phyloP scores from a whole-genome alignment of 2,888 invertebrate genomes.

The Lamproptera curius region DNA sequence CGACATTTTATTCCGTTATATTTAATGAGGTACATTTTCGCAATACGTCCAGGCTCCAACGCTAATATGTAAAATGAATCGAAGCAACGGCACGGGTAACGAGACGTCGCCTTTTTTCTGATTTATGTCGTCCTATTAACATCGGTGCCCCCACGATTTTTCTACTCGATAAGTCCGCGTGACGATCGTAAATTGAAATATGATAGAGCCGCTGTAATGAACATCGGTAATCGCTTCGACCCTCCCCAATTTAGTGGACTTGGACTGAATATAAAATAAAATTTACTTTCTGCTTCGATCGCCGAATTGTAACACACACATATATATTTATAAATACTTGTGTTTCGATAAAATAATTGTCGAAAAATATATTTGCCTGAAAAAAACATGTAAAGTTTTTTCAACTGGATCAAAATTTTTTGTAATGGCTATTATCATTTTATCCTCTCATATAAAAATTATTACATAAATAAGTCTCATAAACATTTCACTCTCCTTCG shows the following conservation, averaged over 20 bases:
- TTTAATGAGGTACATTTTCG: constrained; percentile 14
- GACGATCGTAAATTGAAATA: constrained; percentile 78
- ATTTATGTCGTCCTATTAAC: constrained; percentile 58
- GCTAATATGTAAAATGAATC: constrained; percentile 41
- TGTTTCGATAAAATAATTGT: no score
- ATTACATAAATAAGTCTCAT: no score
- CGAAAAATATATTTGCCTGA: no score
- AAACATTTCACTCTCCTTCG: not conserved
- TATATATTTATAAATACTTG: no score
- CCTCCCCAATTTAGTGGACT: constrained; percentile 33
- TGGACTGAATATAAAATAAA: not conserved
- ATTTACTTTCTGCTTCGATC: no score
- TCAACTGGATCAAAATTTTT: not conserved
- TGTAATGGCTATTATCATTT: not conserved
- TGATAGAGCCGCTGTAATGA: constrained; percentile 75
- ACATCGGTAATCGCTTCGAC: constrained; percentile 61
- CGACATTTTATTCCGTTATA: constrained; percentile 27
- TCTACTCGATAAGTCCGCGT: constrained; percentile 71
- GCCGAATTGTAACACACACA: no score
- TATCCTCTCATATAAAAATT: not conserved
- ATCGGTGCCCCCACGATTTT: constrained; percentile 61
- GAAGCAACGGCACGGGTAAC: constrained; percentile 53
- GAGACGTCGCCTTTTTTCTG: constrained; percentile 67
- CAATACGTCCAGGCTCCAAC: constrained; percentile 17
- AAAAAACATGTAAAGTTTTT: no score